Evolutionary conservation across 2,797 vertebrate genomes (phyloP).

Genomic region (Amblyopsis hoosieri): DNA sequence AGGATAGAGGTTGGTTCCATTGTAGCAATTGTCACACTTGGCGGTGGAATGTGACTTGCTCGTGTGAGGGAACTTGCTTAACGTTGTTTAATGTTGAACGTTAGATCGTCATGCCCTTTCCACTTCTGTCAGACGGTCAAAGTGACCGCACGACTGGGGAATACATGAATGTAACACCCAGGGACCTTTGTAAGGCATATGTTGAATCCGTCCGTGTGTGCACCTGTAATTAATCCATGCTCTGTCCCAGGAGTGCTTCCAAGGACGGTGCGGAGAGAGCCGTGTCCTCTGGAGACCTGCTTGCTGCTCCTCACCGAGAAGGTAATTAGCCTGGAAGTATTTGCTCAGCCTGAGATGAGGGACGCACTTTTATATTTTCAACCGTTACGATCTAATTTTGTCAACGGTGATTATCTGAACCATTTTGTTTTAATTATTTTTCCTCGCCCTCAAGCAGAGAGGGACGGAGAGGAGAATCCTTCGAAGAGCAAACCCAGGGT

Average conservation of each 20-base stretch:
- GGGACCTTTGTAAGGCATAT: too few relatives aligned
- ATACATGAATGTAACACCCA: too few relatives aligned
- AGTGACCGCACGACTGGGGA: too few relatives aligned
- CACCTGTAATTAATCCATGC: conserved; percentile 49
- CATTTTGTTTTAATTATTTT: background rate
- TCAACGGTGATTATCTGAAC: conserved; percentile 25
- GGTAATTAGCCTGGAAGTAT: conserved; percentile 52
- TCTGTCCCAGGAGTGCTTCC: conserved; percentile 61
- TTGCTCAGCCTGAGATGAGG: background rate
- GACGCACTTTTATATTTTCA: conserved; percentile 36
- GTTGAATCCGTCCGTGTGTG: conserved; percentile 45
- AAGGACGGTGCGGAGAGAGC: conserved; percentile 66
- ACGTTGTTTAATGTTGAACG: too few relatives aligned
- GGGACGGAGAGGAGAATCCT: conserved; percentile 36
- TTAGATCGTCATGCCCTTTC: too few relatives aligned
- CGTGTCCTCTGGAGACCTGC: conserved; percentile 61
- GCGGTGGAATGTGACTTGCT: too few relatives aligned
- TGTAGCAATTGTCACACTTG: too few relatives aligned
- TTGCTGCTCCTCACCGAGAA: conserved; percentile 63
- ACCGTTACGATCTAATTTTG: conserved; percentile 27
- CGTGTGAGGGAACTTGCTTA: too few relatives aligned
- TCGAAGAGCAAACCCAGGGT: conserved; percentile 61
- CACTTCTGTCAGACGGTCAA: too few relatives aligned
- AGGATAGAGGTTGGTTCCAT: too few relatives aligned
- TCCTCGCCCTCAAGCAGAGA: conserved; percentile 33